These are phyloP conservation scores for Chymomyza amoena DNA, from an alignment of 2,888 invertebrate species.

Conservation along the genomic window DNA sequence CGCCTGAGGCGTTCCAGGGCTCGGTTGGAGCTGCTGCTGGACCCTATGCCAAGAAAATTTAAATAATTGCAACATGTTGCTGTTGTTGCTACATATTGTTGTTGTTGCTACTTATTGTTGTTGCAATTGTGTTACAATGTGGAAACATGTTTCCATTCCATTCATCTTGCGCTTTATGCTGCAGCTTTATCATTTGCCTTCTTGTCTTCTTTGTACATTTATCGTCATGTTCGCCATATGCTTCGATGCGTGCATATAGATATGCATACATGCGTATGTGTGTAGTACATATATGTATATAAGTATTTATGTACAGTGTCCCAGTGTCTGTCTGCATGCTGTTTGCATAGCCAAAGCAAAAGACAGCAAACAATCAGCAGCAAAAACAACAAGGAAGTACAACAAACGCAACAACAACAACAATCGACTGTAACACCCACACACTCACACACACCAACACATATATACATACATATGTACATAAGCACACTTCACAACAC, in stretches of 20 bases:
- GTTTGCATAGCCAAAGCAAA: slow-evolving; percentile 56
- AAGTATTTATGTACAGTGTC: neutral
- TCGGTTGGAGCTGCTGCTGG: slow-evolving; percentile 26
- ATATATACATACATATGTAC: slow-evolving; percentile 27
- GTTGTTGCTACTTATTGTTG: slow-evolving; percentile 11
- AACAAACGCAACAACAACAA: slow-evolving; percentile 28
- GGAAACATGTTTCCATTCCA: slow-evolving; percentile 27
- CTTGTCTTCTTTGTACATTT: slow-evolving; percentile 24
- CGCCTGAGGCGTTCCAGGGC: slow-evolving; percentile 21
- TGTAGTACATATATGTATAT: neutral
- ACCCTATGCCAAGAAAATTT: slow-evolving; percentile 62
- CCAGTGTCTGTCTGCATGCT: slow-evolving; percentile 6
- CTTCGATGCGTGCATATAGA: slow-evolving; percentile 25
- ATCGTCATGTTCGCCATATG: slow-evolving; percentile 35
- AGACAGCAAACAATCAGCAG: slow-evolving; percentile 43
- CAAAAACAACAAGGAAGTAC: slow-evolving; percentile 24
- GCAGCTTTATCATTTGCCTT: neutral
- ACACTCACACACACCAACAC: slow-evolving; percentile 27
- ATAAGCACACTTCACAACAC: slow-evolving; percentile 3
- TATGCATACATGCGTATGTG: slow-evolving; percentile 13
- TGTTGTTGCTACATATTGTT: slow-evolving; percentile 11
- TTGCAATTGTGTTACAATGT: neutral
- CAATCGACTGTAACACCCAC: slow-evolving; percentile 24
- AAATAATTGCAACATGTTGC: slow-evolving; percentile 31
- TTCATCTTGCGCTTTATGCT: slow-evolving; percentile 26